A percentile compares a stretch with the other conserved stretches of the same genome.
Evolutionary conservation across 2,888 invertebrate species (phyloP).

Genomic region (Nomada lathburiana): DNA sequence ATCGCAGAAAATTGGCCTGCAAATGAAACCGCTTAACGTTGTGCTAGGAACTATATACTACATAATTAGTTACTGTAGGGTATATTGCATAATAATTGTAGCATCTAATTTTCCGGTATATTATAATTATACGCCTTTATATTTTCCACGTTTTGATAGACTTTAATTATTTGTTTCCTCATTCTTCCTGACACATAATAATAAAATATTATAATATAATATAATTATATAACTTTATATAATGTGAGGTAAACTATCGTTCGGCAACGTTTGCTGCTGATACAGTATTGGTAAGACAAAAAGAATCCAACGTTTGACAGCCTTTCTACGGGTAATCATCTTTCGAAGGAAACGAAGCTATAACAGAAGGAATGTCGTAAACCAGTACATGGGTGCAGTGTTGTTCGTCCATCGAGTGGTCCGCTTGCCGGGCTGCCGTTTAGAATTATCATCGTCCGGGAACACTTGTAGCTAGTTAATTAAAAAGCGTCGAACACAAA

Average conservation of each 20-base stretch:
- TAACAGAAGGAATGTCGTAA: constrained; percentile 37
- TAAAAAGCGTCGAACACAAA: constrained; percentile 63
- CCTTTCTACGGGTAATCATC: too few species aligned
- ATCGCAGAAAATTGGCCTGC: constrained; percentile 52
- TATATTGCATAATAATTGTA: constrained; percentile 5
- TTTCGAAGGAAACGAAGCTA: neutral
- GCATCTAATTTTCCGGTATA: neutral
- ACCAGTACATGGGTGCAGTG: constrained; percentile 31
- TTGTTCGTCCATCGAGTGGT: constrained; percentile 32
- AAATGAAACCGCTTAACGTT: constrained; percentile 52
- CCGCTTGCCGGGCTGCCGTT: constrained; percentile 44
- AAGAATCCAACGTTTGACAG: too few species aligned
- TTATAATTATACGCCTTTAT: too few species aligned
- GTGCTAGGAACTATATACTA: constrained; percentile 15
- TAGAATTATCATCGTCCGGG: constrained; percentile 59
- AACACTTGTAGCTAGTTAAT: constrained; percentile 68
- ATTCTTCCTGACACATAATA: too few species aligned
- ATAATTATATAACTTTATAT: too few species aligned
- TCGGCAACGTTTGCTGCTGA: too few species aligned
- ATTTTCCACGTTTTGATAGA: too few species aligned
- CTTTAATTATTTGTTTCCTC: too few species aligned
- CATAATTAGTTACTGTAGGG: neutral
- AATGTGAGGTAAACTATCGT: too few species aligned
- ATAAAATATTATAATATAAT: too few species aligned
- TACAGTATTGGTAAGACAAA: too few species aligned